A percentile compares a stretch with the other conserved stretches of the same genome.
Evolutionary conservation across 2,888 invertebrate species (phyloP).

Genomic region (Tribolium freemani): DNA sequence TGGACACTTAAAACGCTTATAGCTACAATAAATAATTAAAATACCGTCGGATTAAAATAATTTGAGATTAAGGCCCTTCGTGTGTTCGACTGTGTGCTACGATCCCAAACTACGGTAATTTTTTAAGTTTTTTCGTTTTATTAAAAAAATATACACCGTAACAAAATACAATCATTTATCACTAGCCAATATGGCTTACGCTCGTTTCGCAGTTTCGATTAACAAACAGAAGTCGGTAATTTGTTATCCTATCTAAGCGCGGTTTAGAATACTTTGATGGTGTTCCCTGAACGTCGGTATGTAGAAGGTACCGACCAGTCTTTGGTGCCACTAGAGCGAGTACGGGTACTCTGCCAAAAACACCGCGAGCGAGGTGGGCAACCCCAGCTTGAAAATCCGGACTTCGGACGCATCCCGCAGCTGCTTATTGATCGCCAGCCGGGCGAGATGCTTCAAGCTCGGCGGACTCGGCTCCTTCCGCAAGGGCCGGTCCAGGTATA

Average conservation of each 20-base stretch:
- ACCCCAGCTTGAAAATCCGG: conserved; percentile 71
- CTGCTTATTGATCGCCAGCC: conserved; percentile 75
- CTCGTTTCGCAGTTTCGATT: conserved; percentile 50
- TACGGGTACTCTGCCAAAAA: conserved; percentile 85
- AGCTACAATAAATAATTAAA: too few relatives aligned
- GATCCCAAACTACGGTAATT: conserved; percentile 11
- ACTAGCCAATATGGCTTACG: conserved; percentile 42
- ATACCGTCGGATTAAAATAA: too few relatives aligned
- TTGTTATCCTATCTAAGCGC: conserved; percentile 64
- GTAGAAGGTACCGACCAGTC: conserved; percentile 61
- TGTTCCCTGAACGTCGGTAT: conserved; percentile 63
- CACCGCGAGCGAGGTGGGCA: conserved; percentile 77
- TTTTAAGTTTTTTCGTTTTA: conserved; percentile 11
- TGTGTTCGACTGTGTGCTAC: background rate
- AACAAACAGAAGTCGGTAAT: conserved; percentile 62
- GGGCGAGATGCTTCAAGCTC: conserved; percentile 79
- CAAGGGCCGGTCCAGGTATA: conserved; percentile 78
- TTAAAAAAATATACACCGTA: conserved; percentile 20
- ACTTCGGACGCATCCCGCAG: conserved; percentile 65
- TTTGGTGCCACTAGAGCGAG: conserved; percentile 65
- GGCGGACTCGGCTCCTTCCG: conserved; percentile 72
- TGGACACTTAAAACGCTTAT: too few relatives aligned
- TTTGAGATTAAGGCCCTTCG: background rate
- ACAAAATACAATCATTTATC: conserved; percentile 25
- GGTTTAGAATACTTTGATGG: conserved; percentile 63